Conservation (phyloP, 1,140 invertebrate genomes). For the Oncopodura yosiiana region DNA sequence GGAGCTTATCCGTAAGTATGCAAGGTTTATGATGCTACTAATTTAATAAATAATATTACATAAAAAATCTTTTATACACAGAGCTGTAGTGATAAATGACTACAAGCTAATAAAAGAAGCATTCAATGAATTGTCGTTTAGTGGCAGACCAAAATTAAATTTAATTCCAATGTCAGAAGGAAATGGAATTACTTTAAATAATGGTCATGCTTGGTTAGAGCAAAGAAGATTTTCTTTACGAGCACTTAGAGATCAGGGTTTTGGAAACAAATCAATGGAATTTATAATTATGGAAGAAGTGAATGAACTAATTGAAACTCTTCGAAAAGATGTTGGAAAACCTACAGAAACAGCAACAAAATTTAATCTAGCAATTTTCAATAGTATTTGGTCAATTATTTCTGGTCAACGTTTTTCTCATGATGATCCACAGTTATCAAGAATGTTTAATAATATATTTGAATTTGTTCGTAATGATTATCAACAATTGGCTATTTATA, state of each 20-base stretch:
- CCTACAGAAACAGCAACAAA: neutral
- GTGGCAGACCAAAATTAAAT: slow-evolving; percentile 57
- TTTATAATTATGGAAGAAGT: slow-evolving; percentile 59
- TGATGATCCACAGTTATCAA: slow-evolving; percentile 33
- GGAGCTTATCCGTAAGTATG: slow-evolving; percentile 10
- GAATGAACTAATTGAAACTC: slow-evolving; percentile 40
- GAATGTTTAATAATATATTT: neutral
- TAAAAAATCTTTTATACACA: no score
- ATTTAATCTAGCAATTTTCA: slow-evolving; percentile 23
- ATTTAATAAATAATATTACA: no score
- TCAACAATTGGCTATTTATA: neutral
- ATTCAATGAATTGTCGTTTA: slow-evolving; percentile 72
- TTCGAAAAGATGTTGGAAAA: neutral
- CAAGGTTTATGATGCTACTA: no score
- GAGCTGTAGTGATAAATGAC: slow-evolving; percentile 70
- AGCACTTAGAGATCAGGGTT: slow-evolving; percentile 63
- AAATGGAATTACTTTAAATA: slow-evolving; percentile 56
- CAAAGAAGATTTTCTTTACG: slow-evolving; percentile 58
- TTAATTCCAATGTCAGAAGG: neutral
- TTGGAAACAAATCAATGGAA: slow-evolving; percentile 62
- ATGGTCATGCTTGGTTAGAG: slow-evolving; percentile 55
- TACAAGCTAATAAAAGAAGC: slow-evolving; percentile 68
- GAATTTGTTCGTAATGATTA: no score
- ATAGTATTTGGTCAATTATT: slow-evolving; percentile 37
- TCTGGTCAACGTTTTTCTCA: slow-evolving; percentile 40